phyloP scores from a whole-genome alignment of 64 coral and sea anemone species.

The Actinia equina region DNA sequence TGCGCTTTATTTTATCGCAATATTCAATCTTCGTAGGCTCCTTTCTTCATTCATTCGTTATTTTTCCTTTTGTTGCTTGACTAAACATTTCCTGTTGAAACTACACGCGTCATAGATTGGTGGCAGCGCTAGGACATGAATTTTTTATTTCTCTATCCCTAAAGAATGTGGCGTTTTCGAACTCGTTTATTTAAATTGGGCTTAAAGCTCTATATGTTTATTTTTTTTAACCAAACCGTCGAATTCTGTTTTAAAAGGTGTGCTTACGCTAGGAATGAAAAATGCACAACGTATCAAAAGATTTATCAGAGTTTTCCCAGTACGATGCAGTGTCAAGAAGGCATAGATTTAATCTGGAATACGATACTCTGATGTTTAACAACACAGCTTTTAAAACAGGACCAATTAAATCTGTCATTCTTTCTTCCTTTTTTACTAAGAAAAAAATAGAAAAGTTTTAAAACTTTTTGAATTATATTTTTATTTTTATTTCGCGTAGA shows the following conservation, averaged over 20 bases:
- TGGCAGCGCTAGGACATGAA: neutral
- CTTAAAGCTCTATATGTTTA: too few species aligned
- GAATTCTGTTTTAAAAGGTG: neutral
- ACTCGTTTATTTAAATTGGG: neutral
- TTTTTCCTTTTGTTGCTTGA: neutral
- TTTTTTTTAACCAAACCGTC: neutral
- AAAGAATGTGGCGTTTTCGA: too few species aligned
- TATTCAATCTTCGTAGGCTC: neutral
- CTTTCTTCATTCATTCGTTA: neutral
- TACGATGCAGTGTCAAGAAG: too few species aligned
- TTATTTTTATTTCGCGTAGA: neutral
- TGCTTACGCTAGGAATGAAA: neutral
- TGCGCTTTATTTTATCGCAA: neutral
- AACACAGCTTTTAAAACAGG: neutral
- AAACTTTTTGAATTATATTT: conserved; percentile 1
- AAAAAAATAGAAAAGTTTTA: neutral
- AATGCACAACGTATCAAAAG: too few species aligned
- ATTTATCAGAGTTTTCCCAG: too few species aligned
- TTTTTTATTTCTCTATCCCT: too few species aligned
- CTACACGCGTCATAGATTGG: neutral
- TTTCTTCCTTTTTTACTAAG: neutral
- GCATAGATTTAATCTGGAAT: too few species aligned
- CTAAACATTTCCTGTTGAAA: neutral
- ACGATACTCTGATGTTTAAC: too few species aligned
- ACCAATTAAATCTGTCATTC: neutral